phyloP scores from a whole-genome alignment of 1,140 invertebrate genomes.

The Cyclina sinensis region DNA sequence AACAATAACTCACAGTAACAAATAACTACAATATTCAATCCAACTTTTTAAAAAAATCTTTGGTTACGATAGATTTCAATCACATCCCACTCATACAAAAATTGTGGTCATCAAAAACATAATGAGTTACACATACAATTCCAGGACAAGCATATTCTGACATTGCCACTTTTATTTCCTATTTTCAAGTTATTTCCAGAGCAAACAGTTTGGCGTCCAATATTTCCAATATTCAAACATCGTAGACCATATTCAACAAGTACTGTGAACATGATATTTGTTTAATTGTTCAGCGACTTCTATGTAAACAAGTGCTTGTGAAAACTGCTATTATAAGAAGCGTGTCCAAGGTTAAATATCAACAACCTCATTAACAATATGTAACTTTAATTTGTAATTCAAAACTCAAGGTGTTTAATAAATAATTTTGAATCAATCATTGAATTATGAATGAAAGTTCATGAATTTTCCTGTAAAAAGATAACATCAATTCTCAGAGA shows the following conservation, averaged over 20 bases:
- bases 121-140: not conserved
- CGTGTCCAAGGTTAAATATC: not conserved
- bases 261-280: conserved; percentile 1
- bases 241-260: not conserved
- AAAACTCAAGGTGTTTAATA: too few relatives aligned
- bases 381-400: too few relatives aligned
- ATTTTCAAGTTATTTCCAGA: conserved; percentile 23
- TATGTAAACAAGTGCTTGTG: not conserved
- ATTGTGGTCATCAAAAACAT: not conserved
- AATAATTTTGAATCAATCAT: too few relatives aligned
- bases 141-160: not conserved
- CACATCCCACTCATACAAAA: not conserved
- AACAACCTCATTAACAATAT: not conserved
- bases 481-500: too few relatives aligned
- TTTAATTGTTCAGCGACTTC: conserved; percentile 16
- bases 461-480: too few relatives aligned
- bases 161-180: not conserved
- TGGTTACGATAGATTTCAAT: too few relatives aligned
- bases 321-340: not conserved
- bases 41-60: too few relatives aligned
- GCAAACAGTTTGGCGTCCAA: conserved; percentile 6
- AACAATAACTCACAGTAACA: too few relatives aligned
- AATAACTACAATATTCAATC: too few relatives aligned
- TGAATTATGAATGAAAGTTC: too few relatives aligned
- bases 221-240: conserved; percentile 35